phyloP scores from a whole-genome alignment of 2,113 vertebrate genomes.

The Ptychochromis oligacanthus region DNA sequence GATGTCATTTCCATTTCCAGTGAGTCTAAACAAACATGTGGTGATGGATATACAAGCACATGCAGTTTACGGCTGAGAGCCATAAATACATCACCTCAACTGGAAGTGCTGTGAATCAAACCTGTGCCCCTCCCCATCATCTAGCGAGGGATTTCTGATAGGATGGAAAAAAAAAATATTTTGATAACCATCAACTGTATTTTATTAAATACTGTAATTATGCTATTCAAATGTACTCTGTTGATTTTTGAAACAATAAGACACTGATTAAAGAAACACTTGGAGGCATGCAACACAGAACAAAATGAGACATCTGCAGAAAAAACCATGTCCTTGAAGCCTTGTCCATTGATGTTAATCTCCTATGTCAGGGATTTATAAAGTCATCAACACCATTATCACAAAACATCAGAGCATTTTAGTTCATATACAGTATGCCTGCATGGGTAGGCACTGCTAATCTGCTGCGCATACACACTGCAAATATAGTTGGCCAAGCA shows the following conservation, averaged over 20 bases:
- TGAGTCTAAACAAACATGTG: background rate
- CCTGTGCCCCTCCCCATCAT: constrained; percentile 79
- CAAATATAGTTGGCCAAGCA: background rate
- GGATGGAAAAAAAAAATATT: constrained; percentile 37
- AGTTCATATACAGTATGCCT: background rate
- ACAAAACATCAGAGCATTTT: background rate
- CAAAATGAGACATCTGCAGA: background rate
- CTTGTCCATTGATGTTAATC: background rate
- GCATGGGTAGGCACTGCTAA: background rate
- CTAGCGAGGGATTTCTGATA: constrained; percentile 80
- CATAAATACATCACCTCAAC: constrained; percentile 75
- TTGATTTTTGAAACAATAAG: background rate
- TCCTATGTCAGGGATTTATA: background rate
- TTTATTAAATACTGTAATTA: background rate
- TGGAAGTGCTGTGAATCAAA: constrained; percentile 82
- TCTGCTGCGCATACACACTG: background rate
- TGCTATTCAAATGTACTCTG: background rate
- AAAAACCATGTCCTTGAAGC: background rate
- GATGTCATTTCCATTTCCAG: background rate
- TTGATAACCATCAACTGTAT: background rate
- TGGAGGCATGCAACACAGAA: constrained; percentile 8
- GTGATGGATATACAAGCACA: background rate
- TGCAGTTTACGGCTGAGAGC: background rate
- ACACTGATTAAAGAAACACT: background rate
- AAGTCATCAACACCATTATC: background rate